Conservation (phyloP, 2,113 vertebrate genomes). For the Falco punctatus region DNA sequence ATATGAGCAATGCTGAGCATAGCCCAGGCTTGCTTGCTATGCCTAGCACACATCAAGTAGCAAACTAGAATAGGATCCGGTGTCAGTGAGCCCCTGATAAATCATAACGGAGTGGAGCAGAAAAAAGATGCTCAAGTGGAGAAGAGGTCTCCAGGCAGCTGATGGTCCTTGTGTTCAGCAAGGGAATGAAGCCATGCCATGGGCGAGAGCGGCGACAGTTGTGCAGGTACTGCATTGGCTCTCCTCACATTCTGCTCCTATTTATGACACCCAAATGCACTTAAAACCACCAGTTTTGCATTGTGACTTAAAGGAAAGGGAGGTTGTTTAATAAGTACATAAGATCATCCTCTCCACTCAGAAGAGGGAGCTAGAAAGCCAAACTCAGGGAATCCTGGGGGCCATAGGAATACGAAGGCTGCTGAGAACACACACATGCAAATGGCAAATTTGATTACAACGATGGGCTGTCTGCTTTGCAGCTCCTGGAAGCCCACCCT, state of each 20-base stretch:
- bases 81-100: neutral
- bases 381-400: neutral
- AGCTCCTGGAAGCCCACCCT: conserved; percentile 61
- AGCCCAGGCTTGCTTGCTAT: neutral
- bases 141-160: neutral
- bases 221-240: neutral
- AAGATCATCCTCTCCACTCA: neutral
- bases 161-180: neutral
- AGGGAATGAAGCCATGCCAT: neutral
- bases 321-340: neutral
- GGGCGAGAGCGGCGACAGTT: neutral
- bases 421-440: conserved; percentile 63
- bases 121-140: neutral
- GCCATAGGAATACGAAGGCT: neutral
- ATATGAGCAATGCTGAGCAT: neutral
- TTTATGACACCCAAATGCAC: neutral
- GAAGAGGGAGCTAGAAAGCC: conserved; percentile 42
- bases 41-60: neutral
- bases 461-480: conserved; percentile 63
- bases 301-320: neutral
- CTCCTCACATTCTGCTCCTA: neutral
- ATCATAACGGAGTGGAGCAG: neutral
- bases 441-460: conserved; percentile 70
- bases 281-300: neutral
- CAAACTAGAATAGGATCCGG: neutral